These are phyloP conservation scores for Bufotes viridis DNA, from an alignment of 2,797 vertebrate genomes.

Conservation along the genomic window DNA sequence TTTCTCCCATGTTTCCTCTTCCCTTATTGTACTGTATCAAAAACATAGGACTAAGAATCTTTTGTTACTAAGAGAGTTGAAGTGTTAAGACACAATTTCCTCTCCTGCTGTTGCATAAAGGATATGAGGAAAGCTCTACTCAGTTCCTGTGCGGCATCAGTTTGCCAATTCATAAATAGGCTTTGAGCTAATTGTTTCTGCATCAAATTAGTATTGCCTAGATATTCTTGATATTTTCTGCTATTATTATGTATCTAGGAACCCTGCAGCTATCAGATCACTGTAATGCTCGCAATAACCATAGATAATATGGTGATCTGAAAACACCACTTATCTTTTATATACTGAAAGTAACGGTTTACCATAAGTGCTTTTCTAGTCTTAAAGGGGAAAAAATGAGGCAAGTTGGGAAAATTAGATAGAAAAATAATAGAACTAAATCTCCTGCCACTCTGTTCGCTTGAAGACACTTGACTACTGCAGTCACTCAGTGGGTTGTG, in stretches of 20 bases:
- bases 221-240: neutral
- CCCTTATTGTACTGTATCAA: neutral
- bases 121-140: constrained; percentile 5
- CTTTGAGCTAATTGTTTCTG: neutral
- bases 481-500: no score
- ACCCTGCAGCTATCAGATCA: neutral
- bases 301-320: neutral
- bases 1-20: neutral
- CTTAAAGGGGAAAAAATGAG: neutral
- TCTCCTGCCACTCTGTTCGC: no score
- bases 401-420: no score
- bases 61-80: neutral
- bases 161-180: neutral
- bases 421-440: no score
- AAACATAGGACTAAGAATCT: neutral
- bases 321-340: neutral
- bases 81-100: constrained; percentile 9
- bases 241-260: neutral
- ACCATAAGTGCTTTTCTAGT: neutral
- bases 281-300: neutral
- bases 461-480: no score
- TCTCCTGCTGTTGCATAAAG: neutral
- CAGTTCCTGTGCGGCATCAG: neutral
- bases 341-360: neutral
- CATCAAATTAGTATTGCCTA: neutral